These are phyloP conservation scores for Sebastiscus albofasciatus DNA, from an alignment of 2,797 vertebrate genomes.

Conservation along the genomic window DNA sequence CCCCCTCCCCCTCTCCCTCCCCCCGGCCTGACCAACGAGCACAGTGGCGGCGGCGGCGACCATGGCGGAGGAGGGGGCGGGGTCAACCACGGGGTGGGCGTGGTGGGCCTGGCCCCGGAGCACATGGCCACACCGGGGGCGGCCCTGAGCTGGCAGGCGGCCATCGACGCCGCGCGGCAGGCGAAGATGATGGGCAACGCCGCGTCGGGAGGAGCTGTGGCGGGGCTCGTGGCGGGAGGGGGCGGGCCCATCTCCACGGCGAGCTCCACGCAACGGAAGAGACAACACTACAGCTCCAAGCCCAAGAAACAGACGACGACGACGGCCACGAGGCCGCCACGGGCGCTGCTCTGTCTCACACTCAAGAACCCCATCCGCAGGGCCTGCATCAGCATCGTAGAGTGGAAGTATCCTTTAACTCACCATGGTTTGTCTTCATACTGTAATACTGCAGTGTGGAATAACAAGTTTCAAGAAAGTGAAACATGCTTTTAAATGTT, in stretches of 20 bases:
- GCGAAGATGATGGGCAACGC: conserved; percentile 96
- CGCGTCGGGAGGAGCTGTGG: conserved; percentile 54
- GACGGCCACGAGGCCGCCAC: conserved; percentile 92
- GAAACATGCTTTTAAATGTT: not conserved
- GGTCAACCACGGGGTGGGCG: conserved; percentile 79
- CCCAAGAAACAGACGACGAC: conserved; percentile 96
- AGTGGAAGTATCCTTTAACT: conserved; percentile 99
- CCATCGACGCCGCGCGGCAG: conserved; percentile 95
- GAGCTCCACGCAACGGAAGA: conserved; percentile 95
- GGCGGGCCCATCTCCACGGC: conserved; percentile 93
- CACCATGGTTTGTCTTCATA: not conserved
- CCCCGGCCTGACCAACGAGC: conserved; percentile 85
- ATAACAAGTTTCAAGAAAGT: not conserved
- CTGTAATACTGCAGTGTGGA: not conserved
- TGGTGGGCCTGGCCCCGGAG: conserved; percentile 94
- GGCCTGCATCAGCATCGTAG: conserved; percentile 98
- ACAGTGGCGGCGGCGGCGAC: conserved; percentile 75
- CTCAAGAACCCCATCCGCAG: conserved; percentile 98
- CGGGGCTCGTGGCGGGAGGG: conserved; percentile 72
- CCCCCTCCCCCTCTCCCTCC: conserved; percentile 87
- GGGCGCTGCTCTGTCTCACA: conserved; percentile 96
- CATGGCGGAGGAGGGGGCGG: conserved; percentile 85
- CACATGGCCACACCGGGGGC: conserved; percentile 94
- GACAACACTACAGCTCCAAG: conserved; percentile 93
- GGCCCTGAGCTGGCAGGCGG: conserved; percentile 97